These are phyloP conservation scores for Ethmia dodecea DNA, from an alignment of 2,888 invertebrate genomes.

Conservation along the genomic window DNA sequence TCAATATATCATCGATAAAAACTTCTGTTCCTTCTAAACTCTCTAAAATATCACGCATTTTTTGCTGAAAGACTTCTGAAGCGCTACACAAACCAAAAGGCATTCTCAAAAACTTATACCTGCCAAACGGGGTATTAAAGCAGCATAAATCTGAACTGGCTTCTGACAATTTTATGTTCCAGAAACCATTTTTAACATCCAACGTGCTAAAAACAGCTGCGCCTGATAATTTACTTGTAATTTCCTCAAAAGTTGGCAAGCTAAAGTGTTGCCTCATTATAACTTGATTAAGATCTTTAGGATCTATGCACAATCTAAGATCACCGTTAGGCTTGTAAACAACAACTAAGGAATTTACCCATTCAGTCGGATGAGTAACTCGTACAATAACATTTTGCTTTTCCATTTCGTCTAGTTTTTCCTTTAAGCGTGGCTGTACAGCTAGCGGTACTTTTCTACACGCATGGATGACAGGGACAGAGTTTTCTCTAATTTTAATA, in stretches of 20 bases:
- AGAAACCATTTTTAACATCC: slow-evolving; percentile 7
- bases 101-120: slow-evolving; percentile 8
- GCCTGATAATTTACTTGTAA: not conserved
- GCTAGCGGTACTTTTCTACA: slow-evolving; percentile 3
- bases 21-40: slow-evolving; percentile 6
- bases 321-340: not conserved
- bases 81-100: slow-evolving; percentile 10
- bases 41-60: slow-evolving; percentile 8
- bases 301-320: not conserved
- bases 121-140: slow-evolving; percentile 13
- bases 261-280: not conserved
- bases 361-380: not conserved
- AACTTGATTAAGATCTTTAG: not conserved
- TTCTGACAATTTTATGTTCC: slow-evolving; percentile 5
- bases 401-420: slow-evolving; percentile 1
- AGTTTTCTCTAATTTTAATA: slow-evolving; percentile 2
- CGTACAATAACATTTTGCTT: not conserved
- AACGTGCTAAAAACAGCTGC: not conserved
- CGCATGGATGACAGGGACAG: not conserved
- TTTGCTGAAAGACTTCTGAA: slow-evolving; percentile 11
- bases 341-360: not conserved
- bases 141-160: slow-evolving; percentile 7
- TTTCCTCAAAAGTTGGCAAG: not conserved
- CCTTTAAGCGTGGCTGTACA: not conserved
- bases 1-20: slow-evolving; percentile 10